Conservation (phyloP, 2,113 vertebrate species). For the Ellobius talpinus region DNA sequence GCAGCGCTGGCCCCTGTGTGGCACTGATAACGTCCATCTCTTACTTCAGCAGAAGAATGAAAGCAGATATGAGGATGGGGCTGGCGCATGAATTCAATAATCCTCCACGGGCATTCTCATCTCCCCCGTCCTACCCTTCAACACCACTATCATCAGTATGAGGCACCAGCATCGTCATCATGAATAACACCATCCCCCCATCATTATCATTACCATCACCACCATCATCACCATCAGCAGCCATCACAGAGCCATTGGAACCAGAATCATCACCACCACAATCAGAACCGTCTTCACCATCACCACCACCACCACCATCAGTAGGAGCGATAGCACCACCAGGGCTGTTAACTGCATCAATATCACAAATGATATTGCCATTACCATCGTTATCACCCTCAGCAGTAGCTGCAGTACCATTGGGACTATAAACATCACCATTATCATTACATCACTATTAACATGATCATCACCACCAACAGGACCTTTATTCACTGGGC, state of each 20-base stretch:
- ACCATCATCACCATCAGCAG: neutral
- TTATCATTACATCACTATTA: neutral
- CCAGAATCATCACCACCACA: neutral
- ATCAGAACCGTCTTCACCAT: neutral
- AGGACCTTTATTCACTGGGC: neutral
- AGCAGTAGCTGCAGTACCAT: neutral
- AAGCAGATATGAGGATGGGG: fast-evolving
- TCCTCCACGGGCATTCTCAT: fast-evolving
- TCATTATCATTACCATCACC: too few species aligned
- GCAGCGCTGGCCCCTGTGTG: fast-evolving
- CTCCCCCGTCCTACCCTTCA: too few species aligned
- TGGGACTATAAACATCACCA: neutral
- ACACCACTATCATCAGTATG: neutral
- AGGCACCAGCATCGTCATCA: neutral
- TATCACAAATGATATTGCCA: neutral
- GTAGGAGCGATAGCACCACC: neutral
- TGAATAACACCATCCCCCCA: neutral
- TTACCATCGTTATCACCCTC: neutral
- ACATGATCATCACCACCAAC: neutral
- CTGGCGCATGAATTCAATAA: fast-evolving
- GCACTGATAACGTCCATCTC: too few species aligned
- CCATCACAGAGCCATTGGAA: neutral
- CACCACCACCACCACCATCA: too few species aligned
- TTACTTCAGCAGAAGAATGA: neutral
- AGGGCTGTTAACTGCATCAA: neutral